Base-by-base conservation (phyloP, 2,888 invertebrate species). In the Teinopalpus imperialis region DNA sequence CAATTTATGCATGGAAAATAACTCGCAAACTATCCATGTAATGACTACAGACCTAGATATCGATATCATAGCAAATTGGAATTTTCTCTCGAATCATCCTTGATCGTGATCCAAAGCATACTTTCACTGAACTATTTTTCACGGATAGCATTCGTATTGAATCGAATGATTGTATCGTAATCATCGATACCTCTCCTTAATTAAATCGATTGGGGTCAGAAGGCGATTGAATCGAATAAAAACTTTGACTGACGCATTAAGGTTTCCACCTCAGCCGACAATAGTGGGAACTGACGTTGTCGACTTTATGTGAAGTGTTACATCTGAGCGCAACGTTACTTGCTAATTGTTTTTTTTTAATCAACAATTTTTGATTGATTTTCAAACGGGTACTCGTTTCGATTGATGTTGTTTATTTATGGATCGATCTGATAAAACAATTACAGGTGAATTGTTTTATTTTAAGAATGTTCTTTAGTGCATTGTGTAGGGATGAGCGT, bases 181-280 rank as follows among this genome's bases (percentile, higher is more conserved):
- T 43, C 47, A 51, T 47, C 43, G 49, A 47, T 52, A 36, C 57
- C 64, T 62, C 63, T 59, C 51, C 51, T 53, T 62, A 69, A 66
- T 66, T 60, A 65, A 59, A 57, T 57, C 59, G 65, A 68, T 69
- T 63, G 54, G 58, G 67, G 70, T 56, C 65, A 53, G 47, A 46
- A 27, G 35, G 43, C 52, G 55, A 62, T 61, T 52, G 57, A 58
- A 57, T 57, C 55, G 54, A 48, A 60, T 53, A 64, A 66, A 66
- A 61, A 63, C 51, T 46, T 57, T 61, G 64, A 69, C 54, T 62
- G 70, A 68, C 65, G 62, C 54, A 52, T 61, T 64, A 61, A 60
- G 59, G 66, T 61, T 63, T 46, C 36, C 43, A 10, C 47, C 51
- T 52, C 47, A 3, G 43, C 36, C 48, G 52, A 63, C 59, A 63